A percentile compares a stretch with the other conserved stretches of the same genome.
Conservation (phyloP, 2,113 vertebrate species). For the Xenus cinereus region DNA sequence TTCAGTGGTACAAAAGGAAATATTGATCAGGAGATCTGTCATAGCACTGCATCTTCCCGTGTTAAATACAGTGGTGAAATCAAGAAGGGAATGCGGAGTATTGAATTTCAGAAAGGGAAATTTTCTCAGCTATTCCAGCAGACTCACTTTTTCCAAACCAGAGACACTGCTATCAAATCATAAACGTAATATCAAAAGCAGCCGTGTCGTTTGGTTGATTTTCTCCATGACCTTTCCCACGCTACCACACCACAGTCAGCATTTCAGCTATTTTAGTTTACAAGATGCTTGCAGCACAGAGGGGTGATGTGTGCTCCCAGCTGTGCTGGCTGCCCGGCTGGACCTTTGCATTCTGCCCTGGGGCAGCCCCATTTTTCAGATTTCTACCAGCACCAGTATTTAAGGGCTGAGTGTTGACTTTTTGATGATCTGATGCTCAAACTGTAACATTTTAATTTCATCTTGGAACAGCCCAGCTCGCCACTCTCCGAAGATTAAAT, state of each 20-base stretch:
- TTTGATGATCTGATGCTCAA: not conserved
- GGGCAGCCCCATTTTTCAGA: not conserved
- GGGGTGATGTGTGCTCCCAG: not conserved
- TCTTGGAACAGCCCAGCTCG: not conserved
- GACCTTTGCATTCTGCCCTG: not conserved
- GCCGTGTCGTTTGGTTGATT: not conserved
- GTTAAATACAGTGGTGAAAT: not conserved
- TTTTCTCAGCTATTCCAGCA: not conserved
- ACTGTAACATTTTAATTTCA: not conserved
- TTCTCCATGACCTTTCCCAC: not conserved
- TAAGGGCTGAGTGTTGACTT: not conserved
- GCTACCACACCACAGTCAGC: not conserved
- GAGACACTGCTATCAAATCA: not conserved
- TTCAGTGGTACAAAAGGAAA: not conserved
- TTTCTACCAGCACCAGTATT: not conserved
- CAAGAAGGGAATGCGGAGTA: rapidly evolving
- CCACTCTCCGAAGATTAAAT: not conserved
- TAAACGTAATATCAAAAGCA: not conserved
- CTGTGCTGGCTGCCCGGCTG: not conserved
- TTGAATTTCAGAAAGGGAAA: not conserved
- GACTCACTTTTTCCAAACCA: not conserved
- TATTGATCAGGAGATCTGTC: not conserved
- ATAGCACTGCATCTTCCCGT: not conserved
- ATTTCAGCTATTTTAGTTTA: not conserved
- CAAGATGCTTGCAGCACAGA: not conserved